Percentiles rank a stretch among this genome's conserved stretches.
Evolutionary conservation across 2,113 vertebrate genomes (phyloP).

Genomic region (Nycticryphes semicollaris): DNA sequence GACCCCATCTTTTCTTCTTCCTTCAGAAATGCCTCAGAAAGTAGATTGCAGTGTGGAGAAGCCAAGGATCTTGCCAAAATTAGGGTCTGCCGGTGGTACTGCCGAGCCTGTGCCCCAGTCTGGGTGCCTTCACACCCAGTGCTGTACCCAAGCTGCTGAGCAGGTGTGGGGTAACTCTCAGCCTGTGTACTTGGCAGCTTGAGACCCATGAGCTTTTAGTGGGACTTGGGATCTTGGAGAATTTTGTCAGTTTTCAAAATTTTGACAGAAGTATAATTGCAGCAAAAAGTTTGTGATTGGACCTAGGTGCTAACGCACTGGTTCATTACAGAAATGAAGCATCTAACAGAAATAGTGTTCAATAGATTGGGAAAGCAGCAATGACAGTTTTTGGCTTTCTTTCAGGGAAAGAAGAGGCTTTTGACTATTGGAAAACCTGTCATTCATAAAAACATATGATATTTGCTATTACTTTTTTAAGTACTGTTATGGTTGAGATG

Average conservation of each 20-base stretch:
- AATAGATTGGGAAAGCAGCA: background rate
- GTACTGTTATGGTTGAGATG: background rate
- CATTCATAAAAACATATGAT: fast-evolving
- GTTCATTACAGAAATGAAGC: background rate
- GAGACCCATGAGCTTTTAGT: background rate
- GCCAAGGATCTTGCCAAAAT: background rate
- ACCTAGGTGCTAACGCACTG: background rate
- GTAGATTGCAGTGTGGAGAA: background rate
- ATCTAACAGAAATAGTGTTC: background rate
- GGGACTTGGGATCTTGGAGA: background rate
- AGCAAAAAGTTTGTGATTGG: background rate
- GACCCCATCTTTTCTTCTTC: background rate
- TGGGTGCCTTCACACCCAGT: background rate
- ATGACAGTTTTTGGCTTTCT: background rate
- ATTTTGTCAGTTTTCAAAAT: background rate
- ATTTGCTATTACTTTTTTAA: background rate
- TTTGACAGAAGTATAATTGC: background rate
- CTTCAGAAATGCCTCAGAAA: background rate
- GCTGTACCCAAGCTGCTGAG: background rate
- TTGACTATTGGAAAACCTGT: background rate
- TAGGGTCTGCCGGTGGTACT: background rate
- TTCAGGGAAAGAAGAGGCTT: background rate
- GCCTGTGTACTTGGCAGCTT: background rate
- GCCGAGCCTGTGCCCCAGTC: background rate
- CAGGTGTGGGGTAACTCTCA: background rate